Base-by-base conservation (phyloP, 2,113 vertebrate species). In the Malaclemys terrapin region DNA sequence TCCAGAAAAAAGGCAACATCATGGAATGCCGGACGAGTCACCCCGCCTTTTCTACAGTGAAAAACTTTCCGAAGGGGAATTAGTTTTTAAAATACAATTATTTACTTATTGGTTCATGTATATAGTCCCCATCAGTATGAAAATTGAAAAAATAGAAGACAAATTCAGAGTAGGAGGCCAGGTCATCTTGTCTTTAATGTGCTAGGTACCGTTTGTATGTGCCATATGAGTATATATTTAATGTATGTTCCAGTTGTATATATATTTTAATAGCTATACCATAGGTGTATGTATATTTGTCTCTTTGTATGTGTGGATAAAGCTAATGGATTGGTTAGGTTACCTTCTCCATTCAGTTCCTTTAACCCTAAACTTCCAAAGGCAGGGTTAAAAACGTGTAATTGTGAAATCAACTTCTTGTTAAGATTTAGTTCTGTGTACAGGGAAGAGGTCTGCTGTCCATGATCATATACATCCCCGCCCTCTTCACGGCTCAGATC, bases 371-470 rank as follows among this genome's bases (percentile, higher is more conserved):
- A 3, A 3, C 49, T 94, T 62, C 31, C 25, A 83, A 54, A 72
- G 0, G 6, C 19, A 3, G 13, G 17, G 80, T 4, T 81, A 8
- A 6, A 2, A 0, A 2, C 0, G 1, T 13, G 16, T 13, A 5
- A 9, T 22, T 29, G 24, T n/a, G 24, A 27, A 9, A 6, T 6
- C n/a, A 12, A 22, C 8, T 6, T 82, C 31, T 57, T 38, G 16
- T 4, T 49, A 6, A 24, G 25, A 13, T 10, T 42, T 22, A 9
- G 47, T 10, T 10, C 76, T 24, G 38, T 2, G 0, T 38, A 22
- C 24, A 29, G 13, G 45, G 35, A 10, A 50, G 10, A 10, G 17
- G 16, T 24, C 47, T 84, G 52, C 56, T 29, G 20, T 45, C 10
- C 13, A 1, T 9, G 8, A 35, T 78, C 27, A 14, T 38, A 13